Percentiles rank a stretch among this genome's conserved stretches.
These are phyloP conservation scores for Balaenoptera acutorostrata DNA, from an alignment of 2,113 vertebrate genomes.

Conservation along the genomic window DNA sequence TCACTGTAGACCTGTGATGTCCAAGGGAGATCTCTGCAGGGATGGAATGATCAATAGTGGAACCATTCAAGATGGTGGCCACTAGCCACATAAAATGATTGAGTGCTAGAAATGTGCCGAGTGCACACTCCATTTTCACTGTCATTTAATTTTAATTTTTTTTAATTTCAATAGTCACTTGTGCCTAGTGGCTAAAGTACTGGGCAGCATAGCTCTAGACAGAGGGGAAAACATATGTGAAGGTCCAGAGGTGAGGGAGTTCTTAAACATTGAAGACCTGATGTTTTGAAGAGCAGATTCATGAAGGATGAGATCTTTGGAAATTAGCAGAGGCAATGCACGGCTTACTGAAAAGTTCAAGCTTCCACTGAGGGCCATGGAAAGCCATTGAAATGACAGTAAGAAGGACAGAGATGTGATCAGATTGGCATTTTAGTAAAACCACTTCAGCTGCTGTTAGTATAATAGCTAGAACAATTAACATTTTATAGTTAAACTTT, in stretches of 20 bases:
- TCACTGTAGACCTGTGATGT: fast-evolving
- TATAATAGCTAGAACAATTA: neutral
- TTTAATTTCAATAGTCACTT: neutral
- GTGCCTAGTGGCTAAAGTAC: neutral
- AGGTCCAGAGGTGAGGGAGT: neutral
- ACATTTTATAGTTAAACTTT: neutral
- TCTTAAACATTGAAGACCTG: neutral
- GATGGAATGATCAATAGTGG: fast-evolving
- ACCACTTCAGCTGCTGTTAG: neutral
- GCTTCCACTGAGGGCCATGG: neutral
- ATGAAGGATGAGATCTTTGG: neutral
- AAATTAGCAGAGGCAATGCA: neutral
- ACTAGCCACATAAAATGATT: fast-evolving
- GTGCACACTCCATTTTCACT: neutral
- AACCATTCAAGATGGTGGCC: too few relatives aligned
- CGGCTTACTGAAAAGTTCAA: neutral
- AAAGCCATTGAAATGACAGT: neutral
- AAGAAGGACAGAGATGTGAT: neutral
- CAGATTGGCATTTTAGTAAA: neutral
- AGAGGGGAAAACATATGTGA: neutral
- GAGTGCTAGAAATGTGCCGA: neutral
- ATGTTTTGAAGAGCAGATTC: neutral
- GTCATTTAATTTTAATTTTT: neutral
- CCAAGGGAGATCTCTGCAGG: too few relatives aligned
- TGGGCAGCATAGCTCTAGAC: neutral